phyloP scores from a whole-genome alignment of 2,113 vertebrate species.

The Cochlearius cochlearius region DNA sequence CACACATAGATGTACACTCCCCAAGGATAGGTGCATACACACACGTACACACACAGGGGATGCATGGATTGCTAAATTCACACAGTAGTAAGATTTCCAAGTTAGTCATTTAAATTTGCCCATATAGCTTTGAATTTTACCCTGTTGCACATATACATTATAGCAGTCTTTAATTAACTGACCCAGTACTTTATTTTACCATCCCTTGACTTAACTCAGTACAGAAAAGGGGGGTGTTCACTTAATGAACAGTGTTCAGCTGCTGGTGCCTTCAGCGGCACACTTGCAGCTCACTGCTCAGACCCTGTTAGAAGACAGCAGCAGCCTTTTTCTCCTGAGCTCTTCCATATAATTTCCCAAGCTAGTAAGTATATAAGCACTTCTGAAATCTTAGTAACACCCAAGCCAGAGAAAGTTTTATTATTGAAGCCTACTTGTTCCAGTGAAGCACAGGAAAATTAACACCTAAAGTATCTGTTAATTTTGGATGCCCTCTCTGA shows the following conservation, averaged over 20 bases:
- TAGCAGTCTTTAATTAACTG: neutral
- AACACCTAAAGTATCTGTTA: neutral
- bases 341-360: neutral
- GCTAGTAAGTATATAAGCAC: neutral
- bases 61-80: neutral
- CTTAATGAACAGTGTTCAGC: neutral
- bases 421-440: neutral
- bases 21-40: neutral
- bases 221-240: neutral
- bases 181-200: neutral
- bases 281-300: rapidly evolving
- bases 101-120: neutral
- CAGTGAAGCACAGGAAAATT: neutral
- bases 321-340: neutral
- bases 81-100: neutral
- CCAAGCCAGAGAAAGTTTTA: neutral
- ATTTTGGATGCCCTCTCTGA: constrained; percentile 7
- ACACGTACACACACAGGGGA: neutral
- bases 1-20: neutral
- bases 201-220: neutral
- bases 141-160: neutral
- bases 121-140: neutral
- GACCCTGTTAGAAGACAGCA: neutral
- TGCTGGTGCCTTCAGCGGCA: neutral
- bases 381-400: neutral